phyloP scores from a whole-genome alignment of 2,888 invertebrate genomes.

The Drosophila anceps region DNA sequence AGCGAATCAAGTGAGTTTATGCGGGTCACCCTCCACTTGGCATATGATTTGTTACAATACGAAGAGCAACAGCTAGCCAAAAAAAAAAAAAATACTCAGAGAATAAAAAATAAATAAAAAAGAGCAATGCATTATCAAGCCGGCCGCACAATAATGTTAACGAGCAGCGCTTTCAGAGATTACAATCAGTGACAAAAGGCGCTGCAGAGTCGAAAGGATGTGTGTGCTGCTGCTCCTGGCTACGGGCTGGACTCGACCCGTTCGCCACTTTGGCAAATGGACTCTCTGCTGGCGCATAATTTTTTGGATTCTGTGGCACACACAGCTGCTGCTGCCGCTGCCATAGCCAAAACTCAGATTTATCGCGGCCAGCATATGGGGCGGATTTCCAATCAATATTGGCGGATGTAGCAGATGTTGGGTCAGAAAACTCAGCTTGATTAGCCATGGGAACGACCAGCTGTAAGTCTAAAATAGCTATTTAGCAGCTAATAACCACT shows the following conservation, averaged over 20 bases:
- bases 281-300: slow-evolving; percentile 43
- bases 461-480: slow-evolving; percentile 14
- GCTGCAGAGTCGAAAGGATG: slow-evolving; percentile 53
- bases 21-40: slow-evolving; percentile 63
- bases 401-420: slow-evolving; percentile 60
- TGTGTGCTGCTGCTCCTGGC: slow-evolving; percentile 28
- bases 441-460: slow-evolving; percentile 45
- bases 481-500: slow-evolving; percentile 38
- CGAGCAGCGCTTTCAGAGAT: slow-evolving; percentile 69
- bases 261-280: slow-evolving; percentile 48
- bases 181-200: slow-evolving; percentile 82
- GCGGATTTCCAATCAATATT: slow-evolving; percentile 52
- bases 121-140: slow-evolving; percentile 64
- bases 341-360: slow-evolving; percentile 47
- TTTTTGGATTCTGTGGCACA: slow-evolving; percentile 41
- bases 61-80: slow-evolving; percentile 52
- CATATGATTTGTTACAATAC: slow-evolving; percentile 55
- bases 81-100: slow-evolving; percentile 35
- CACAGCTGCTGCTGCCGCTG: slow-evolving; percentile 27
- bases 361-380: slow-evolving; percentile 49
- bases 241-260: slow-evolving; percentile 24
- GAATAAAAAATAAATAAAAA: slow-evolving; percentile 37
- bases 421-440: slow-evolving; percentile 48
- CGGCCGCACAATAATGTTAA: slow-evolving; percentile 73
- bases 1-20: slow-evolving; percentile 56